A percentile compares a stretch with the other conserved stretches of the same genome.
Conservation (phyloP, 2,888 invertebrate genomes). For the Himalopsyche japonica region DNA sequence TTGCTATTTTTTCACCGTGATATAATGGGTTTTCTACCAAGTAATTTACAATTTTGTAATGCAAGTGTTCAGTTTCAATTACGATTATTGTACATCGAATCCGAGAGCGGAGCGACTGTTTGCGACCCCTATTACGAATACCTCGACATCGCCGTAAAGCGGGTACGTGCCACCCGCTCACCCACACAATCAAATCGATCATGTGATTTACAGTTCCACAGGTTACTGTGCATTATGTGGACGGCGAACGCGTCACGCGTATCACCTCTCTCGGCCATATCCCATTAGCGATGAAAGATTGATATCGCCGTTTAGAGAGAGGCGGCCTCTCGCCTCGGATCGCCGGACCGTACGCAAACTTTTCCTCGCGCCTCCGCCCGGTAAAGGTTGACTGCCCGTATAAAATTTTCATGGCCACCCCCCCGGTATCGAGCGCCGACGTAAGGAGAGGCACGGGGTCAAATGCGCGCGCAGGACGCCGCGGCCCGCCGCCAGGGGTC, state of each 20-base stretch:
- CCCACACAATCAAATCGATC: background rate
- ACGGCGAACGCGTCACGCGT: background rate
- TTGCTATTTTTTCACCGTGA: too few species aligned
- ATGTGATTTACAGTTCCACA: background rate
- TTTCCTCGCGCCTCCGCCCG: background rate
- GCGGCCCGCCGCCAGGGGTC: conserved; percentile 26
- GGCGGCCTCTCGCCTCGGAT: background rate
- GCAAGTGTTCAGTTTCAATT: too few species aligned
- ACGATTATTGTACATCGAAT: background rate
- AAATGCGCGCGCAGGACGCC: conserved; percentile 35
- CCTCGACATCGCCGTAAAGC: background rate
- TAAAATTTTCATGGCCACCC: conserved; percentile 41
- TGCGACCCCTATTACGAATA: background rate
- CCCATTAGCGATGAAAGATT: background rate
- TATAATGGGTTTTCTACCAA: too few species aligned
- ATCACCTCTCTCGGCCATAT: background rate
- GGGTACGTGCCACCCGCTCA: background rate
- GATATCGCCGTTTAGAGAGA: background rate
- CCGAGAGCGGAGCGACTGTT: background rate
- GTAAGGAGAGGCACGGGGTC: conserved; percentile 37
- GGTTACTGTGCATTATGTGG: background rate
- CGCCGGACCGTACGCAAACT: background rate
- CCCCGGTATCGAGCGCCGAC: conserved; percentile 40
- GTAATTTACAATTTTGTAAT: too few species aligned
- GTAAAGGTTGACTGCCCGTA: conserved; percentile 35